Percentiles rank a stretch among this genome's conserved stretches.
Conservation (phyloP, 1,140 invertebrate genomes). For the Leptopilina boulardi region DNA sequence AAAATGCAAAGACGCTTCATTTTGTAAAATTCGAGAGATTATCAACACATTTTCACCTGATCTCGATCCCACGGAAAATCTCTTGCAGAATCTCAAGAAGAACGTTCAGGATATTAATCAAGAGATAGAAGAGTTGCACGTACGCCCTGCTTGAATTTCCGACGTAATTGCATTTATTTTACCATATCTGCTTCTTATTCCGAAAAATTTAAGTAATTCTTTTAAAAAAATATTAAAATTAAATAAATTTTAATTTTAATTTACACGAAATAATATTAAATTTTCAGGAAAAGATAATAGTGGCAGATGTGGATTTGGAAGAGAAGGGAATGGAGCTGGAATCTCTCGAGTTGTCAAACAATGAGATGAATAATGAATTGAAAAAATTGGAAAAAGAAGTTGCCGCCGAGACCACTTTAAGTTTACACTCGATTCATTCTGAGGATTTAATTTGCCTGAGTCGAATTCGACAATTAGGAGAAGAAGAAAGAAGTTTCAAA, state of each 20-base stretch:
- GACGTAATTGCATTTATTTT: neutral
- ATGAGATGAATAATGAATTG: slow-evolving; percentile 59
- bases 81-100: slow-evolving; percentile 52
- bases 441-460: slow-evolving; percentile 64
- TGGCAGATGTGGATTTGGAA: slow-evolving; percentile 65
- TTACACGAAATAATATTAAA: neutral
- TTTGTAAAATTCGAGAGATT: slow-evolving; percentile 61
- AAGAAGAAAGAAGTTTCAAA: slow-evolving; percentile 64
- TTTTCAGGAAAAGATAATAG: slow-evolving; percentile 69
- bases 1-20: slow-evolving; percentile 50
- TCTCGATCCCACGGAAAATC: slow-evolving; percentile 62
- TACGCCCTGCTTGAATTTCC: slow-evolving; percentile 52
- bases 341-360: slow-evolving; percentile 58
- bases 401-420: slow-evolving; percentile 44
- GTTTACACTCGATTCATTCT: slow-evolving; percentile 64
- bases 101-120: slow-evolving; percentile 52
- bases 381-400: slow-evolving; percentile 56
- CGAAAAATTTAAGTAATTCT: neutral
- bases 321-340: slow-evolving; percentile 64
- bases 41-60: slow-evolving; percentile 58
- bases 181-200: neutral
- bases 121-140: slow-evolving; percentile 69
- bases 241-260: neutral
- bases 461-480: slow-evolving; percentile 62
- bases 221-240: neutral